A percentile compares a stretch with the other conserved stretches of the same genome.
phyloP scores from a whole-genome alignment of 2,797 vertebrate genomes.

The Sardinella longiceps region DNA sequence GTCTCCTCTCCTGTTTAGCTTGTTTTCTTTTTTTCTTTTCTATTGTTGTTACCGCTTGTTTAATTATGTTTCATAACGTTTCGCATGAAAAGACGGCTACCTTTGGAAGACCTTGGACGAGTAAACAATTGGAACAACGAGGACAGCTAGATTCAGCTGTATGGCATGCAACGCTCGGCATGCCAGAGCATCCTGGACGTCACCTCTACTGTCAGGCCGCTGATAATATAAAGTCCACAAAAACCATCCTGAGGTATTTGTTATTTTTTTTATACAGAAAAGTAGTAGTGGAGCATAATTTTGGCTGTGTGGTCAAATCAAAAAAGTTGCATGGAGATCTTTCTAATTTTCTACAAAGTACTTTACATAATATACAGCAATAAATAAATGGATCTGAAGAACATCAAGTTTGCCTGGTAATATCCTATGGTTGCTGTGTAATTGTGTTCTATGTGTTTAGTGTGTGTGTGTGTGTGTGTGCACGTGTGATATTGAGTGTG shows the following conservation, averaged over 20 bases:
- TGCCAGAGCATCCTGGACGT: slow-evolving; percentile 32
- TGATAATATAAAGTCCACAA: slow-evolving; percentile 62
- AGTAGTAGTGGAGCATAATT: slow-evolving; percentile 60
- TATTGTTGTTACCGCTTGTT: slow-evolving; percentile 34
- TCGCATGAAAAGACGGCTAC: slow-evolving; percentile 57
- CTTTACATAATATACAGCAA: slow-evolving; percentile 35
- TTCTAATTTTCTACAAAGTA: slow-evolving; percentile 28
- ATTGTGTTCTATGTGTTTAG: not conserved
- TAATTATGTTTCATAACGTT: slow-evolving; percentile 60
- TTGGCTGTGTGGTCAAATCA: slow-evolving; percentile 72
- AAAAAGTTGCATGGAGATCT: slow-evolving; percentile 39
- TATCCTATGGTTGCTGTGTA: slow-evolving; percentile 26
- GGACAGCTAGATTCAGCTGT: slow-evolving; percentile 43
- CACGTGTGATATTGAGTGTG: too few species aligned
- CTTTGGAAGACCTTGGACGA: slow-evolving; percentile 76
- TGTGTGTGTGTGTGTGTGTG: not conserved
- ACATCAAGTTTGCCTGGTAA: slow-evolving; percentile 42
- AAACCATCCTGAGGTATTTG: slow-evolving; percentile 81
- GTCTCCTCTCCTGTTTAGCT: not conserved
- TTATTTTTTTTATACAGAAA: slow-evolving; percentile 64
- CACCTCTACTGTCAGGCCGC: slow-evolving; percentile 30
- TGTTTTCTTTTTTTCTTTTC: slow-evolving; percentile 44
- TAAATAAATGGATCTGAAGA: slow-evolving; percentile 42
- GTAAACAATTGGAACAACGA: slow-evolving; percentile 69
- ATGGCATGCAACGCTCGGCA: slow-evolving; percentile 29